Base-by-base conservation (phyloP, 2,113 vertebrate species). In the Galeopterus variegatus region DNA sequence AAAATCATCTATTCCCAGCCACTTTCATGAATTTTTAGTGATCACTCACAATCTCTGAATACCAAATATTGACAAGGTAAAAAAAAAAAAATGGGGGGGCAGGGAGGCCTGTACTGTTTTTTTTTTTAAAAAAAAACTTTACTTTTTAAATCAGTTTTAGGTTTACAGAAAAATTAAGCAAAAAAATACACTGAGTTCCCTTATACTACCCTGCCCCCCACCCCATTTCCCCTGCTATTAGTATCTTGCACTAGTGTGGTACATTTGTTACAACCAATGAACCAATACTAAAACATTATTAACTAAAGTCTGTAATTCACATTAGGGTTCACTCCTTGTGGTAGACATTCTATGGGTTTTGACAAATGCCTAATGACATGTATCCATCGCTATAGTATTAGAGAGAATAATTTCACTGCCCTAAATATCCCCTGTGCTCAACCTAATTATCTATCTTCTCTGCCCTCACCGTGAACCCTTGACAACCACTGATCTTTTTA, bases 361-460 rank as follows among this genome's bases (percentile, higher is more conserved):
- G 60, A 48, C 45, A 56, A 67, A 50, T 11, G 19, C 18, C 21
- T 28, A n/a, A 60, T 33, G 14, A 24, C 45, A 2, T 14, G 15
- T 2, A 70, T 15, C 52, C 70, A 84, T 65, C 52, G 48, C n/a
- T 45, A 84, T 11, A 26, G 28, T 52, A 45, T 69, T 31, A 17
- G 0, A 36, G 19, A 28, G 26, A 70, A 52, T 14, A 54, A 45
- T 24, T 52, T 50, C n/a, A 36, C 9, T 12, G 12, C 4, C n/a
- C 4, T 6, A 3, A 45, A 65, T 31, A 54, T 31, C 8, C 1
- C 54, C 28, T 45, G 6, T 11, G 8, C 3, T 8, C 8, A 36
- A 50, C 45, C 14, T 36, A 10, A 45, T 24, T 33, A 54, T 26
- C 52, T 26, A 13, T 12, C 12, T 15, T 28, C 26, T 4, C 0